phyloP scores from a whole-genome alignment of 1,140 invertebrate species.

The Plectus sambesii region DNA sequence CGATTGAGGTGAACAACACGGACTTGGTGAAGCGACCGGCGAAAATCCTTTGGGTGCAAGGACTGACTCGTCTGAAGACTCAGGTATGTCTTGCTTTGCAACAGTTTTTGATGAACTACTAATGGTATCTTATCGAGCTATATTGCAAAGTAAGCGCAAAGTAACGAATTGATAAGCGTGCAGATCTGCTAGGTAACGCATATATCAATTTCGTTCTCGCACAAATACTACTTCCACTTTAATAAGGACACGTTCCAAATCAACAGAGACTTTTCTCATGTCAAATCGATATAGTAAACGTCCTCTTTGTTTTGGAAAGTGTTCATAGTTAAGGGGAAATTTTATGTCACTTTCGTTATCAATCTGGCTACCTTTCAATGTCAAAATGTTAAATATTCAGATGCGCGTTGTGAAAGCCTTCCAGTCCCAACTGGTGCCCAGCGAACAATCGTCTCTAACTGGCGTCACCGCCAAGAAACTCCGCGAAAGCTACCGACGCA shows the following conservation, averaged over 20 bases:
- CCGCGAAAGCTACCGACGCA: conserved; percentile 19
- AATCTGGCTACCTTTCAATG: neutral
- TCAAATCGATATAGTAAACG: too few relatives aligned
- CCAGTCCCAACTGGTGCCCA: conserved; percentile 18
- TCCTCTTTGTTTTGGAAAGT: too few relatives aligned
- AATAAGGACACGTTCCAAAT: too few relatives aligned
- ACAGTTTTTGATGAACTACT: conserved; percentile 16
- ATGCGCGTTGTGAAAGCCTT: conserved; percentile 29
- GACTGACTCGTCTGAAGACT: conserved; percentile 91
- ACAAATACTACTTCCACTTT: too few relatives aligned
- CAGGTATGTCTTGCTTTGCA: conserved; percentile 67
- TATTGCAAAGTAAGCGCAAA: too few relatives aligned
- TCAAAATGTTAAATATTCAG: conserved; percentile 15
- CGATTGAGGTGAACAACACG: neutral
- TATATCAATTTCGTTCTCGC: too few relatives aligned
- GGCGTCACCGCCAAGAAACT: conserved; percentile 26
- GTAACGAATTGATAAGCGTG: conserved; percentile 3
- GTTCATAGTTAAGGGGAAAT: neutral
- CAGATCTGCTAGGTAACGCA: too few relatives aligned
- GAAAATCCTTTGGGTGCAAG: conserved; percentile 97
- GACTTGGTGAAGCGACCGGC: conserved; percentile 60
- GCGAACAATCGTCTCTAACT: conserved; percentile 22
- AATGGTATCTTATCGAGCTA: conserved; percentile 2
- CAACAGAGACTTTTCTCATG: too few relatives aligned
- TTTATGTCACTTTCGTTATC: neutral